These are phyloP conservation scores for Psammodynastes pulverulentus DNA, from an alignment of 2,113 vertebrate genomes.

Conservation along the genomic window DNA sequence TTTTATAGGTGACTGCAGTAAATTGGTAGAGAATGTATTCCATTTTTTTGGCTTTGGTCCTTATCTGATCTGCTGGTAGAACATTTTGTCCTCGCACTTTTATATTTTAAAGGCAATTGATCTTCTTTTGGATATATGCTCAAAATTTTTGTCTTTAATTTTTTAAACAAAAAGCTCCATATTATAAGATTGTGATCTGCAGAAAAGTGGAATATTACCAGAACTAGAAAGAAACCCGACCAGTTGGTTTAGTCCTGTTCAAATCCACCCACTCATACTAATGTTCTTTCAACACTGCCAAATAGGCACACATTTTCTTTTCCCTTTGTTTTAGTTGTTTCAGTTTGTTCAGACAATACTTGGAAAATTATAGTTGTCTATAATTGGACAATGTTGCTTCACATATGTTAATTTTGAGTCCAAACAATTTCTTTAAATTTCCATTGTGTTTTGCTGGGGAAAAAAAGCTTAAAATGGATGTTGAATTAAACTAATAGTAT, in stretches of 20 bases:
- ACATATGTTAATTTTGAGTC: constrained; percentile 50
- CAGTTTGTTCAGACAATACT: constrained; percentile 45
- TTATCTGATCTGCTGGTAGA: constrained; percentile 70
- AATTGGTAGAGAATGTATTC: constrained; percentile 78
- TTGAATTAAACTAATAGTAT: constrained; percentile 15
- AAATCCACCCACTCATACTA: constrained; percentile 53
- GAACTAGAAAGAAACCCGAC: constrained; percentile 45
- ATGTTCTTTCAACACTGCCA: constrained; percentile 49
- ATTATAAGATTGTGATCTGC: constrained; percentile 34
- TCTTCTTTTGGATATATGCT: constrained; percentile 63
- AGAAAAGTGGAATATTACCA: constrained; percentile 37
- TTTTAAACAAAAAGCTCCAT: constrained; percentile 23
- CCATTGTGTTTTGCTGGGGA: constrained; percentile 34
- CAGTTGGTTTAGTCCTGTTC: constrained; percentile 57
- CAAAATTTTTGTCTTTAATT: constrained; percentile 54
- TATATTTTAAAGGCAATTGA: constrained; percentile 71
- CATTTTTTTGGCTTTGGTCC: constrained; percentile 70
- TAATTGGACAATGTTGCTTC: constrained; percentile 45
- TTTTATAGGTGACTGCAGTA: constrained; percentile 78
- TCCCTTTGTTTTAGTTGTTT: constrained; percentile 46
- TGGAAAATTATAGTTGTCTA: constrained; percentile 46
- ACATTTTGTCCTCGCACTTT: constrained; percentile 76
- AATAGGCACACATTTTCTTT: constrained; percentile 38
- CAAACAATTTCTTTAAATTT: constrained; percentile 13
- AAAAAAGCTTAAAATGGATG: not conserved